Evolutionary conservation across 2,888 invertebrate species (phyloP), one percentile per base, ranked within the genome.

Genomic region (Ormia ochracea): DNA sequence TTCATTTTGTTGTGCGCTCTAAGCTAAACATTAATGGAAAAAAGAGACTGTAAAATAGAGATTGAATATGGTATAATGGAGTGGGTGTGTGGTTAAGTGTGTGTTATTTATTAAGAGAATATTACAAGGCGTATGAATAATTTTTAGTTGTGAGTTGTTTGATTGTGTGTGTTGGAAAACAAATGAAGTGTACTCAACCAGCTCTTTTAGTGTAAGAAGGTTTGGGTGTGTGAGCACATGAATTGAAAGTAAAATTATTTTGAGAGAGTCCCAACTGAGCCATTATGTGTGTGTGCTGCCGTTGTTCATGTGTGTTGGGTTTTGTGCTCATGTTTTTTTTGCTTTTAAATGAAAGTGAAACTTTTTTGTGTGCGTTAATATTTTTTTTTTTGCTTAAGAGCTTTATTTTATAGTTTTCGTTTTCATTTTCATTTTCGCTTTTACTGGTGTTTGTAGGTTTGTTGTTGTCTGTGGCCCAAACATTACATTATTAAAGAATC

Each of bases 1-100:
- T 88, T 88, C 85, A 83, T 83, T 84, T 83, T 82, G 3, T 36
- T 2, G 33, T 23, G 65, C 21, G 9, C 17, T 19, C 5, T n/a
- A 31, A 56, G 12, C 28, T 23, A 48, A 5, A 6, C 41, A 41
- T 23, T n/a, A n/a, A n/a, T n/a, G n/a, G n/a, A n/a, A n/a, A n/a
- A 43, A 50, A 59, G 52, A 54, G 68, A 63, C 4, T 0, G 2
- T 17, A 6, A 9, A n/a, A 56, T 54, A 74, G 63, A 74, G 26
- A 21, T 33, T 43, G 6, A 12, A 33, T n/a, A 28, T 6, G n/a
- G n/a, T n/a, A n/a, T n/a, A n/a, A n/a, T n/a, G n/a, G n/a, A n/a
- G n/a, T n/a, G n/a, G n/a, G n/a, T n/a, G n/a, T n/a, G n/a, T n/a
- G n/a, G n/a, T n/a, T n/a, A n/a, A 36, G 26, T 23, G 63, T 10